Evolutionary conservation across 2,888 invertebrate genomes (phyloP), one percentile per base, ranked within the genome.

Genomic region (Erannis defoliaria): DNA sequence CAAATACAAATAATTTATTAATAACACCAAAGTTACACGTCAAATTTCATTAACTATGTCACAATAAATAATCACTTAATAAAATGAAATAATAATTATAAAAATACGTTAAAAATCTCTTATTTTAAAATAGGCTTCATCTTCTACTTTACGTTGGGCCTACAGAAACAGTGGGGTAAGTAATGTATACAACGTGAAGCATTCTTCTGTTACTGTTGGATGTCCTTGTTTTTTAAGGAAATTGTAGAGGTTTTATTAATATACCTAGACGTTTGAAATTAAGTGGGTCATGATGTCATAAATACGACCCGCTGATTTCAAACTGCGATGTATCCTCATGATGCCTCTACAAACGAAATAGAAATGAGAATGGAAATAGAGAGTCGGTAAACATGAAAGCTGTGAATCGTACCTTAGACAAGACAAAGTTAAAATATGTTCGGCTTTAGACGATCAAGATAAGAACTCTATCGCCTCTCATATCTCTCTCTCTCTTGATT

Each of bases 191-290:
- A 40, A 43, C 9, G 8, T 23, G n/a, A n/a, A 4, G 19, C 26
- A 26, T 45, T 45, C 40, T 43, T 43, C 6, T 45, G 12, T 26
- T 5, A 23, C n/a, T 5, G 12, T 26, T 16, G 9, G n/a, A 26
- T 10, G 26, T 45, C 43, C 6, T 45, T 26, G 9, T n/a, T 42
- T 16, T 16, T 26, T 16, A 26, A 45, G 43, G 43, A 45, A 45
- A 26, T 16, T 9, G 14, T 26, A 35, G 9, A 35, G n/a, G 21
- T 35, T 31, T 33, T 23, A 19, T 48, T 45, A 45, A 21, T 21
- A 18, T n/a, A n/a, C n/a, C n/a, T n/a, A n/a, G n/a, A 42, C 31
- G 29, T 48, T 38, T 29, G 1, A 16, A 55, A 29, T 35, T 45
- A 45, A 42, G 6, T 42, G 26, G 23, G 43, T 26, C 43, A 26